Evolutionary conservation across 2,797 vertebrate genomes (phyloP).

Genomic region (Danio jaintianensis): DNA sequence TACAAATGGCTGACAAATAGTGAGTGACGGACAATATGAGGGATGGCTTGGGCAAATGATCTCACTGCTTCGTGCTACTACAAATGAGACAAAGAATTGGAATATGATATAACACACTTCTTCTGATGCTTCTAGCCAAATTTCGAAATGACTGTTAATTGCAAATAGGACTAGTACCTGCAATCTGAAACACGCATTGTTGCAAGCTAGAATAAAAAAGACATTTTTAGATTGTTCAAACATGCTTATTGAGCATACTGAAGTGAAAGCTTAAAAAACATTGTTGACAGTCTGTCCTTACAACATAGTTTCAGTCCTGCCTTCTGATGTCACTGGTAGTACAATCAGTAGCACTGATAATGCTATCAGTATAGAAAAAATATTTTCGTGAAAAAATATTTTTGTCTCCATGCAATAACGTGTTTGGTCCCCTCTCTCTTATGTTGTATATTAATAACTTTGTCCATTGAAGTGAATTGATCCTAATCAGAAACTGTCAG

Average conservation of each 20-base stretch:
- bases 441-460: too few relatives aligned
- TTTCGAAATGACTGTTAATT: neutral
- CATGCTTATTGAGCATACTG: neutral
- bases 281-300: neutral
- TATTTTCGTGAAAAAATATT: too few relatives aligned
- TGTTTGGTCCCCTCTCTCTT: too few relatives aligned
- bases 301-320: too few relatives aligned
- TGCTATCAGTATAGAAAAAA: too few relatives aligned
- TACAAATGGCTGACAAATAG: conserved; percentile 80
- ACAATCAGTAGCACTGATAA: too few relatives aligned
- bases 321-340: too few relatives aligned
- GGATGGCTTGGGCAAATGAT: conserved; percentile 72
- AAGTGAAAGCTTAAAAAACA: too few relatives aligned
- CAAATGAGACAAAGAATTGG: conserved; percentile 39
- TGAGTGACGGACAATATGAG: conserved; percentile 78
- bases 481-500: too few relatives aligned
- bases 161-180: neutral
- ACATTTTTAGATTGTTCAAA: neutral
- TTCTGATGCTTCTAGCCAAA: conserved; percentile 5
- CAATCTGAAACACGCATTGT: neutral
- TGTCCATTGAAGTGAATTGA: too few relatives aligned
- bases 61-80: conserved; percentile 59
- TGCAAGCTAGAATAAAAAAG: neutral
- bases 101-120: conserved; percentile 19
- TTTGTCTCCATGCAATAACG: too few relatives aligned